These are phyloP conservation scores for Pipistrellus pygmaeus DNA, from an alignment of 2,797 vertebrate genomes.

Conservation along the genomic window DNA sequence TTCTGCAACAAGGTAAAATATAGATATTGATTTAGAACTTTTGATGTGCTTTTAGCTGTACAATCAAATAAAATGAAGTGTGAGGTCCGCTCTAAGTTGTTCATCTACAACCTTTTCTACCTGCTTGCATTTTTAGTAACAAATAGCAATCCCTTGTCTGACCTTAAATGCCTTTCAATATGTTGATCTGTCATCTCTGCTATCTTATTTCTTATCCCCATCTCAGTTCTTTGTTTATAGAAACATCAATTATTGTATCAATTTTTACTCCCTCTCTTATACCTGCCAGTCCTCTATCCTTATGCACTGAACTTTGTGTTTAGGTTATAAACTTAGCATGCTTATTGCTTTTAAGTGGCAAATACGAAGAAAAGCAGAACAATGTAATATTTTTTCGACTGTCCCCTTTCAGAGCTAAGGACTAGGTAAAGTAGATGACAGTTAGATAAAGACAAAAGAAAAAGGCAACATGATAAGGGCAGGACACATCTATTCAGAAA, in stretches of 20 bases:
- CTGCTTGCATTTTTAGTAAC: slow-evolving; percentile 56
- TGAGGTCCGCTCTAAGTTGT: slow-evolving; percentile 51
- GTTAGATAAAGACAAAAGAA: neutral
- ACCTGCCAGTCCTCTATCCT: slow-evolving; percentile 3
- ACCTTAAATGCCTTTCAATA: slow-evolving; percentile 38
- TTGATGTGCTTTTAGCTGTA: slow-evolving; percentile 47
- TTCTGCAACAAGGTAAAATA: slow-evolving; percentile 32
- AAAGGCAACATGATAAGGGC: neutral
- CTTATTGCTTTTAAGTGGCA: neutral
- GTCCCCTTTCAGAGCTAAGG: neutral
- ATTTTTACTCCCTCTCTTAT: neutral
- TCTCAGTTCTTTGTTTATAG: slow-evolving; percentile 38
- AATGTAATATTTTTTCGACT: neutral
- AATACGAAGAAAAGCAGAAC: neutral
- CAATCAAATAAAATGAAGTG: slow-evolving; percentile 49
- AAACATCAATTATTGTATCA: slow-evolving; percentile 13
- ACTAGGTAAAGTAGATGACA: neutral
- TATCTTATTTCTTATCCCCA: slow-evolving; percentile 33
- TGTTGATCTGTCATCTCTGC: neutral
- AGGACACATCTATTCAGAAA: neutral
- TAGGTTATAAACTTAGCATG: neutral
- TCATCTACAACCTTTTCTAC: slow-evolving; percentile 14
- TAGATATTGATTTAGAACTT: slow-evolving; percentile 56
- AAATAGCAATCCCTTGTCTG: slow-evolving; percentile 29
- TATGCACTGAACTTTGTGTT: neutral